Evolutionary conservation across 2,888 invertebrate genomes (phyloP), one percentile per base, ranked within the genome.

Genomic region (Temnothorax rugatulus): DNA sequence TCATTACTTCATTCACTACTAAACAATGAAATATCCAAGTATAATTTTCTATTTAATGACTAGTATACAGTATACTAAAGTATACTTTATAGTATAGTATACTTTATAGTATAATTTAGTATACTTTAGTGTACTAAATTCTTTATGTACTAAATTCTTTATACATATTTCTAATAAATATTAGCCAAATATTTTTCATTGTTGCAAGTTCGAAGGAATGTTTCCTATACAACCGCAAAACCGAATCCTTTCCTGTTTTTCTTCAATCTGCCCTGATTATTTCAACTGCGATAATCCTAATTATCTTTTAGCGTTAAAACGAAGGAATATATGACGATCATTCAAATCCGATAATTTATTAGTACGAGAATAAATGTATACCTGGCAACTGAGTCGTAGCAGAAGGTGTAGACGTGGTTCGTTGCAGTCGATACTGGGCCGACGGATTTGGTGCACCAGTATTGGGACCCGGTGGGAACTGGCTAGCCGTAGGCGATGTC

Each of bases 351-450:
- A 76, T 4, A 18, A n/a, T 29, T 15, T 38, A 18, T 66, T 13
- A 25, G 0, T 21, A 41, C 13, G 13, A 68, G 15, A 34, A 77
- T 15, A 0, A 29, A 77, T 41, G 77, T 71, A 92, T 95, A 96
- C 96, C 96, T 95, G 96, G 96, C 94, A 96, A 94, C 93, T 96
- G 96, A 85, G 96, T 96, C 76, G 96, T 96, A 87, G 96, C 96
- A 81, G 95, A 95, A 54, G 95, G 95, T 82, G 96, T 96, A 92
- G 96, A 96, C 84, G 96, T 95, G 71, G 96, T 95, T 91, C 96
- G 95, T 92, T 96, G 96, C 91, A 96, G 94, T 92, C 96, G 95
- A 94, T 96, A 95, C 92, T 95, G 95, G 90, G 93, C 92, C 57
- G 94, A 92, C 74, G 94, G 93, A 89, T 94, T 95, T 13, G 93